Evolutionary conservation across 2,888 invertebrate genomes (phyloP), one percentile per base, ranked within the genome.

Genomic region (Drosophila incognita): DNA sequence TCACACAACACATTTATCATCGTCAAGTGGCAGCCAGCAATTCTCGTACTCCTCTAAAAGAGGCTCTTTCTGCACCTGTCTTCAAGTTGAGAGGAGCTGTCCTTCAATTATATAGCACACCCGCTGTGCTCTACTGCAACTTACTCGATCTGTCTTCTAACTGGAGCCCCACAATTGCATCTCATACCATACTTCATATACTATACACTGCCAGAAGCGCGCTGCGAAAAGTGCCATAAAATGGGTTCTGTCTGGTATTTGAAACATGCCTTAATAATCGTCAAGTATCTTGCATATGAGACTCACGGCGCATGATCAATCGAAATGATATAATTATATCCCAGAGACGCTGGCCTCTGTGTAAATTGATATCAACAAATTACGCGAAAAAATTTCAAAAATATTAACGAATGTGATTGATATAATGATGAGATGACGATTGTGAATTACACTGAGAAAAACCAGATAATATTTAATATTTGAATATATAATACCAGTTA

Each of bases 281-380:
- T 27, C 40, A 57, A 42, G 40, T 69, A 81, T 79, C 62, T 67
- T 46, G 40, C n/a, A 57, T 57, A 42, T 36, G 56, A 29, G 56
- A 64, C 81, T 74, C 83, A 72, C 36, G 64, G 82, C 85, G 82
- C 90, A 87, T 81, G 83, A 90, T 87, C 90, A 87, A 87, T 90
- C 90, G 89, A 87, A 87, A 87, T 87, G 90, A 87, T 89, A 90
- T 87, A 87, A 87, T 87, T 87, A 87, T 90, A 82, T 69, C 66
- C 69, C 65, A 67, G 57, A 60, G 46, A 71, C 61, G 62, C 69
- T 49, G 48, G 54, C 63, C 79, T 74, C 68, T 88, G 83, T 87
- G 83, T 90, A 82, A 88, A 88, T 87, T 88, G 90, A 88, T 90
- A 89, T 90, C 89, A 87, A 90, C 86, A 87, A 90, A 87, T 90